phyloP scores from a whole-genome alignment of 2,888 invertebrate genomes.

The Diplolepis rosae region DNA sequence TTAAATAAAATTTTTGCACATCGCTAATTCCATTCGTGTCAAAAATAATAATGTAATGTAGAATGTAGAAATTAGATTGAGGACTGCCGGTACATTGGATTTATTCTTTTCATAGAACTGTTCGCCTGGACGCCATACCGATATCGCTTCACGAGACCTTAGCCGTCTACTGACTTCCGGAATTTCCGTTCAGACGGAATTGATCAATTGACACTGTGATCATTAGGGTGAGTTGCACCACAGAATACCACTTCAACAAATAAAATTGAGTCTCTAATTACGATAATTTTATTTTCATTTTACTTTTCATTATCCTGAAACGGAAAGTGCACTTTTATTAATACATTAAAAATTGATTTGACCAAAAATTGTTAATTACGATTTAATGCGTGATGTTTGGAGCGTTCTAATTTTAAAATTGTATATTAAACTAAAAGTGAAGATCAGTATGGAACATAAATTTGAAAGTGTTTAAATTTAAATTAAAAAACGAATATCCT shows the following conservation, averaged over 20 bases:
- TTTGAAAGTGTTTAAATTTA: not conserved
- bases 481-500: not conserved
- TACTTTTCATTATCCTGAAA: not conserved
- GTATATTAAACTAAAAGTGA: not conserved
- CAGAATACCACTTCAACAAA: not conserved
- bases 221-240: not conserved
- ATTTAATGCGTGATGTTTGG: no score
- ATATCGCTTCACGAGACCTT: constrained; percentile 72
- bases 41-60: not conserved
- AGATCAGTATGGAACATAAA: not conserved
- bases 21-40: not conserved
- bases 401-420: not conserved
- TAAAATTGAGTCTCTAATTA: no score
- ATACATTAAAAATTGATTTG: not conserved
- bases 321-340: not conserved
- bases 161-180: constrained; percentile 55
- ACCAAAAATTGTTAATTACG: no score
- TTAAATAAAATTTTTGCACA: not conserved
- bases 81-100: constrained; percentile 34
- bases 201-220: constrained; percentile 28
- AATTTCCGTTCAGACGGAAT: constrained; percentile 47
- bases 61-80: constrained; percentile 1
- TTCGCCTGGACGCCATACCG: constrained; percentile 71
- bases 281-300: not conserved
- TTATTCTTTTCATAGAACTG: constrained; percentile 68